Percentiles rank a stretch among this genome's conserved stretches.
These are phyloP conservation scores for Nannoperca obscura DNA, from an alignment of 2,797 vertebrate species.

Conservation along the genomic window DNA sequence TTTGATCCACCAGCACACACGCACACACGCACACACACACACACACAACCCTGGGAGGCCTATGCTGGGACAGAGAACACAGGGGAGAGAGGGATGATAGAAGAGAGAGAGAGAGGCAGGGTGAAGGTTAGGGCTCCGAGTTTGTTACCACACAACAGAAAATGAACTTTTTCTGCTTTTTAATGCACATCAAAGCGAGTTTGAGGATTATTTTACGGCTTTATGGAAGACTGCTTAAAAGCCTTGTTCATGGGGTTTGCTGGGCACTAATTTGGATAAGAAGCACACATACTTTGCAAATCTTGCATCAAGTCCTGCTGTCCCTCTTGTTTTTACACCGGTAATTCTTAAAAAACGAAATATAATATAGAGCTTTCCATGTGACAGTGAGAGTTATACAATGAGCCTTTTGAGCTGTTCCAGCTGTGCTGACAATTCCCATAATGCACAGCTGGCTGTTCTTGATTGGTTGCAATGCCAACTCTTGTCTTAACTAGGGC, in stretches of 20 bases:
- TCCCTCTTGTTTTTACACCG: not conserved
- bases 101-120: slow-evolving; percentile 36
- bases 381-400: not conserved
- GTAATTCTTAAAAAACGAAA: not conserved
- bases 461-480: slow-evolving; percentile 41
- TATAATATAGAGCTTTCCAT: not conserved
- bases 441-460: slow-evolving; percentile 21
- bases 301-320: too few relatives aligned
- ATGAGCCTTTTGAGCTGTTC: slow-evolving; percentile 7
- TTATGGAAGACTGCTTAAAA: not conserved
- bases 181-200: slow-evolving; percentile 5
- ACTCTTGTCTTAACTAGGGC: slow-evolving; percentile 7
- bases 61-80: slow-evolving; percentile 71
- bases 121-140: slow-evolving; percentile 76
- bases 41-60: slow-evolving; percentile 66
- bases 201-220: not conserved
- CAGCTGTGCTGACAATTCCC: slow-evolving; percentile 24
- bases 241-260: not conserved
- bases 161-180: slow-evolving; percentile 45
- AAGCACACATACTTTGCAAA: not conserved
- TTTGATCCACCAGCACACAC: slow-evolving; percentile 77
- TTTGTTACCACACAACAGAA: slow-evolving; percentile 56
- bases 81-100: slow-evolving; percentile 68
- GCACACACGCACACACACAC: slow-evolving; percentile 43
- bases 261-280: not conserved